Evolutionary conservation across 2,888 invertebrate genomes (phyloP).

Genomic region (Polylopha cassiicola): DNA sequence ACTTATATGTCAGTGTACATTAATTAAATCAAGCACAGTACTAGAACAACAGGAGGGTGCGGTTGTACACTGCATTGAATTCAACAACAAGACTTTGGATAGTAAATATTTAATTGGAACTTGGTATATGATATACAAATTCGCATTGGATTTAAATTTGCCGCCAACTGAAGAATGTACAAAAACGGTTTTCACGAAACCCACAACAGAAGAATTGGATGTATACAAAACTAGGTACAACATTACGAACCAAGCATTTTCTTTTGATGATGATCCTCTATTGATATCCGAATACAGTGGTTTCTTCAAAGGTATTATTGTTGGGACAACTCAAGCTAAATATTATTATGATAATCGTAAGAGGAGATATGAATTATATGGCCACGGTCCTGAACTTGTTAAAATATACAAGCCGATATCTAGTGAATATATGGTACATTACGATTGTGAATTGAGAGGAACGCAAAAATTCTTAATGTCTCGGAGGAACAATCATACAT

Average conservation of each 20-base stretch:
- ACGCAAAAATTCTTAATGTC: not conserved
- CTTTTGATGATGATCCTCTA: not conserved
- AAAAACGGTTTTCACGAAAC: not conserved
- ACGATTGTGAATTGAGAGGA: not conserved
- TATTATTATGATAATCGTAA: not conserved
- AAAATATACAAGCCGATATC: not conserved
- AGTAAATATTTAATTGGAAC: not conserved
- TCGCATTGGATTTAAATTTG: not conserved
- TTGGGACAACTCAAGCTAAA: not conserved
- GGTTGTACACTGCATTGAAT: slow-evolving; percentile 1
- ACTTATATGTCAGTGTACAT: too few relatives aligned
- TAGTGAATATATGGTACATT: slow-evolving; percentile 4
- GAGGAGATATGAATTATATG: not conserved
- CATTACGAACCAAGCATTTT: not conserved
- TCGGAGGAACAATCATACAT: slow-evolving; percentile 1
- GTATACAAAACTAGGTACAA: not conserved
- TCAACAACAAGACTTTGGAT: slow-evolving; percentile 2
- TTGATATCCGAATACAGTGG: not conserved
- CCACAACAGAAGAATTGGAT: not conserved
- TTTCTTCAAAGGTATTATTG: not conserved
- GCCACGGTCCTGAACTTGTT: not conserved
- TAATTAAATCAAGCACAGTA: too few relatives aligned
- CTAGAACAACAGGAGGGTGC: too few relatives aligned
- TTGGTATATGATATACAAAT: slow-evolving; percentile 1
- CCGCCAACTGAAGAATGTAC: not conserved